A percentile compares a stretch with the other conserved stretches of the same genome.
Conservation (phyloP, 2,113 vertebrate species). For the Sander vitreus region DNA sequence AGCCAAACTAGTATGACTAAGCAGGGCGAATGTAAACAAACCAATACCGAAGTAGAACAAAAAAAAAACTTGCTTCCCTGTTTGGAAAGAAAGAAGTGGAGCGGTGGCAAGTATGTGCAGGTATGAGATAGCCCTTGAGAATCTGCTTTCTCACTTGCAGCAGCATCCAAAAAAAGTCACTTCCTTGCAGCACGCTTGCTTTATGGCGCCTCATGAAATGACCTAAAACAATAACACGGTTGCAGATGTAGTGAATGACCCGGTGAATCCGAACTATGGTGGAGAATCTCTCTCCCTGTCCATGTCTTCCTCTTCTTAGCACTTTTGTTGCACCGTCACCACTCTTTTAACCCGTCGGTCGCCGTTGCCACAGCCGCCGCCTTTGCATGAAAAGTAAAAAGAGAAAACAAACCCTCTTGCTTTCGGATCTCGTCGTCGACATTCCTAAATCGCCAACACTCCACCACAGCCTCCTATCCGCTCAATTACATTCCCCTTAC, state of each 20-base stretch:
- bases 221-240: conserved; percentile 69
- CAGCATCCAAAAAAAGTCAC: conserved; percentile 51
- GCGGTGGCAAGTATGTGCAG: conserved; percentile 10
- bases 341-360: conserved; percentile 11
- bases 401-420: conserved; percentile 56
- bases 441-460: conserved; percentile 51
- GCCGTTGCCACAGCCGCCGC: not conserved
- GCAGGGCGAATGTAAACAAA: conserved; percentile 4
- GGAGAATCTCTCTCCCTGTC: conserved; percentile 65
- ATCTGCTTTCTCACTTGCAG: conserved; percentile 58
- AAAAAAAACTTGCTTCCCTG: not conserved
- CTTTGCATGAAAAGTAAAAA: conserved; percentile 72
- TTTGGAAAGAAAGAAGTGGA: not conserved
- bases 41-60: not conserved
- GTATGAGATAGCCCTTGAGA: conserved; percentile 76
- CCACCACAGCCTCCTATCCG: conserved; percentile 20
- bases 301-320: conserved; percentile 61
- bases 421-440: conserved; percentile 64
- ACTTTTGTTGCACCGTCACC: conserved; percentile 42
- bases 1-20: not conserved
- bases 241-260: conserved; percentile 79
- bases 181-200: conserved; percentile 49
- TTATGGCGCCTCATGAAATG: conserved; percentile 61
- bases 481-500: conserved; percentile 65
- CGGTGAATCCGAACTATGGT: conserved; percentile 79